Evolutionary conservation across 2,113 vertebrate genomes (phyloP).

Genomic region (Bos taurus): ARS-UCD2.0 NC_037344.1:58363001-58363500

Average conservation of each 20-base stretch:
- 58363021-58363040: background rate
- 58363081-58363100: background rate
- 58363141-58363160: background rate
- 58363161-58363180: background rate
- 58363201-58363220: background rate
- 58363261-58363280: background rate
- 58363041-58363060: background rate
- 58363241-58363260: background rate
- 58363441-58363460: background rate
- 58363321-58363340: background rate
- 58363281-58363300: background rate
- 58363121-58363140: background rate
- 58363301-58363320: background rate
- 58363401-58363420: background rate
- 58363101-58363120: background rate
- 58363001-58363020: background rate
- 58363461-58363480: background rate
- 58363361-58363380: background rate
- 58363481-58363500: background rate
- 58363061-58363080: background rate
- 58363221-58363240: background rate
- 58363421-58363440: background rate
- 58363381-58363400: background rate
- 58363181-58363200: background rate
- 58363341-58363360: background rate